Evolutionary conservation across 2,888 invertebrate species (phyloP), one percentile per base, ranked within the genome.

Genomic region (Cephus sareptanus): DNA sequence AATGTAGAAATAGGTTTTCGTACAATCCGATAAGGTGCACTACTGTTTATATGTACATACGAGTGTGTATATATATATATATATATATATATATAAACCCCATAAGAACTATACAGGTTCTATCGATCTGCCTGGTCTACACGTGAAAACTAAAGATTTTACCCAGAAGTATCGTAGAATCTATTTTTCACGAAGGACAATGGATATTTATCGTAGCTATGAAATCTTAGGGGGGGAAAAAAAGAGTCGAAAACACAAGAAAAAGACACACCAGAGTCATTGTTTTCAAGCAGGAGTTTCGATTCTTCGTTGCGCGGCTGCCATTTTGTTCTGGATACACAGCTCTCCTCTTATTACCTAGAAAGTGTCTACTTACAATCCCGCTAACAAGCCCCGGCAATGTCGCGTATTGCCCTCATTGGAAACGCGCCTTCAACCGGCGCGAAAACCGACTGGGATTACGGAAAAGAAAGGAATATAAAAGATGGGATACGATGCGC

Each of bases 341-440:
- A 11, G 4, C 12, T 4, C 12, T 70, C 9, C 71, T 31, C 71
- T 56, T 56, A 56, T 56, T 56, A 56, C 56, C 56, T 9, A 56
- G 56, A 56, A 56, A 23, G 56, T 56, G 56, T 56, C 56, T 23
- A 56, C 56, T 56, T 56, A 56, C 23, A 56, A 56, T 56, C 23
- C 56, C 56, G 56, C 71, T 82, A 81, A 83, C 80, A 80, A 79
- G 79, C 81, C 56, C 23, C 77, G 34, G 34, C 40, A 34, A 71
- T 35, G 74, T 75, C 77, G 78, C 78, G 79, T 81, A 83, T 81
- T 81, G 82, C 82, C 81, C 79, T 83, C 81, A 79, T 81, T 79
- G 71, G 71, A 31, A 71, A 71, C 71, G 71, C 31, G 71, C 71
- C 13, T 34, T 34, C 71, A 33, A 31, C 13, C 34, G 71, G 34